A percentile compares a stretch with the other conserved stretches of the same genome.
These are phyloP conservation scores for Drosophila fulvimacula DNA, from an alignment of 2,888 invertebrate genomes.

Conservation along the genomic window DNA sequence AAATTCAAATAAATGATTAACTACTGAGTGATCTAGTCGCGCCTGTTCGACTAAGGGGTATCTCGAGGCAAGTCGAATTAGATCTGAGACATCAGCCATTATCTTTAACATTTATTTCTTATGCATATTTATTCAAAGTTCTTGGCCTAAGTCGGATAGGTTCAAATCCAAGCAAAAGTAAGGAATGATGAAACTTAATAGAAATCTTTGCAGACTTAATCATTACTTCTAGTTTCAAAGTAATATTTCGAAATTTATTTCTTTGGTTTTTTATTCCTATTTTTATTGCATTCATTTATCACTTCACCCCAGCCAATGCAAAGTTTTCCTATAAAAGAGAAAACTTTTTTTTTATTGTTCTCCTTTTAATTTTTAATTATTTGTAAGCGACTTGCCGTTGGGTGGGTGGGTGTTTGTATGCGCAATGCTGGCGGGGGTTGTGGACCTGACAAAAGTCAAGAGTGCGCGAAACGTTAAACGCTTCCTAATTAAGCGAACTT, in stretches of 20 bases:
- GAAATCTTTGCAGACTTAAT: neutral
- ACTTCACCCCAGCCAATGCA: neutral
- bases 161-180: neutral
- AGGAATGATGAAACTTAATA: neutral
- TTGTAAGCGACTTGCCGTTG: conserved; percentile 34
- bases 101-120: too few relatives aligned
- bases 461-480: conserved; percentile 71
- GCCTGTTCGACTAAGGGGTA: neutral
- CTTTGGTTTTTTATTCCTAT: neutral
- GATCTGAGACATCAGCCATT: too few relatives aligned
- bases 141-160: neutral
- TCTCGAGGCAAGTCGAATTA: too few relatives aligned
- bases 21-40: neutral
- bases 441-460: conserved; percentile 57
- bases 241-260: neutral
- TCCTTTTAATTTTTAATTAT: conserved; percentile 57
- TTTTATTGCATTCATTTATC: neutral
- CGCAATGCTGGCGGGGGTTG: neutral
- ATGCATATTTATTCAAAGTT: too few relatives aligned
- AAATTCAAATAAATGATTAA: conserved; percentile 28
- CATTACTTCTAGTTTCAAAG: neutral
- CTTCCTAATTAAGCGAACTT: conserved; percentile 73
- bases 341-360: conserved; percentile 22
- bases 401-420: neutral
- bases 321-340: neutral